A percentile compares a stretch with the other conserved stretches of the same genome.
Conservation (phyloP, 2,888 invertebrate species). For the Tenodera sinensis region DNA sequence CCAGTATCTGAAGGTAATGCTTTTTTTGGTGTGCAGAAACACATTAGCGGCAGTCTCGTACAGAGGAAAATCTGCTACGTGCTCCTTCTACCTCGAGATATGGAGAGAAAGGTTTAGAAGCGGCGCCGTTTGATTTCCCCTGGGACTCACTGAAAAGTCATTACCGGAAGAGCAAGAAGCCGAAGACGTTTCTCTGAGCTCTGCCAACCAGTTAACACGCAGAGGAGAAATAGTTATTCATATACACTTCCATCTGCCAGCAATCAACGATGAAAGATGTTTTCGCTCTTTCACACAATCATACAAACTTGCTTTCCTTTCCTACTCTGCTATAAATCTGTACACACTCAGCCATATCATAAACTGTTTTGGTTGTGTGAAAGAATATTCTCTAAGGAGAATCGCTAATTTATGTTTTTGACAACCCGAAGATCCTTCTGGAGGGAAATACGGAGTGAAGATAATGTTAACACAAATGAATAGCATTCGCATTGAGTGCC, state of each 20-base stretch:
- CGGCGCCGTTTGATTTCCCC: constrained; percentile 1
- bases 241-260: background rate
- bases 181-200: background rate
- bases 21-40: background rate
- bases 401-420: no score
- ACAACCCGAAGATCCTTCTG: no score
- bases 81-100: background rate
- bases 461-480: no score
- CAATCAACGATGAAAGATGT: background rate
- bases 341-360: no score
- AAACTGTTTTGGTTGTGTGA: no score
- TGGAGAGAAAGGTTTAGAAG: background rate
- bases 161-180: background rate
- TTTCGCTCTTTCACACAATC: background rate
- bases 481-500: no score
- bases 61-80: background rate
- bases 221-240: background rate
- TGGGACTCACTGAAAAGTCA: constrained; percentile 8
- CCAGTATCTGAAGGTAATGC: background rate
- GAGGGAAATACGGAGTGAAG: no score
- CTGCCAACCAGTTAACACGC: background rate
- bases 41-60: background rate
- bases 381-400: no score
- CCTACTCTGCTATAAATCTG: no score
- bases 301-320: background rate